Evolutionary conservation across 2,797 vertebrate genomes (phyloP).

Genomic region (Mus minutoides): DNA sequence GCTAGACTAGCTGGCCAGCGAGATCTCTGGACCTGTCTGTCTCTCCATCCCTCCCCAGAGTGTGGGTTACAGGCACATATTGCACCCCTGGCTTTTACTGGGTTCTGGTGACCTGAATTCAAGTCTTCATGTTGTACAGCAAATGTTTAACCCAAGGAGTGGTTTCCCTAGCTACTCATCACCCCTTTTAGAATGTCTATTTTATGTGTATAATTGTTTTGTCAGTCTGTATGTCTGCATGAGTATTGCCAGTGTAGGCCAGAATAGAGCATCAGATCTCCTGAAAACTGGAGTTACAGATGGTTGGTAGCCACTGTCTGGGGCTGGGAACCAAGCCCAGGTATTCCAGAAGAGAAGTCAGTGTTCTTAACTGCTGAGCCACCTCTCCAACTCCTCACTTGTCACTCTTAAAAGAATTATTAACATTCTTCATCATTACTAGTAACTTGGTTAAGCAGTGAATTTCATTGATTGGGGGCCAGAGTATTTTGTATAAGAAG

Average conservation of each 20-base stretch:
- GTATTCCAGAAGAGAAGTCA: neutral
- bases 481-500: neutral
- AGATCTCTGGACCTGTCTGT: neutral
- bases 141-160: neutral
- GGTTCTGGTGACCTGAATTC: neutral
- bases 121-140: neutral
- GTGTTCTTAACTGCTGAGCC: neutral
- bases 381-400: neutral
- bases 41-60: neutral
- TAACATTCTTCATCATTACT: neutral
- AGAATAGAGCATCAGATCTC: neutral
- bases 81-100: neutral
- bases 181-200: neutral
- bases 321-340: neutral
- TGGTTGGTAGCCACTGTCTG: neutral
- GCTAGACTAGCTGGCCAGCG: neutral
- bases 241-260: neutral
- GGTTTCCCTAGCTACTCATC: neutral
- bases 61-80: neutral
- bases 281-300: neutral
- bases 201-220: neutral
- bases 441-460: neutral
- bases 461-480: neutral
- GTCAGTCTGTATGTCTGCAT: neutral
- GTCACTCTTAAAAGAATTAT: neutral